Evolutionary conservation across 2,797 vertebrate genomes (phyloP), one percentile per base, ranked within the genome.

Genomic region (Hydrocynus forskahlii): DNA sequence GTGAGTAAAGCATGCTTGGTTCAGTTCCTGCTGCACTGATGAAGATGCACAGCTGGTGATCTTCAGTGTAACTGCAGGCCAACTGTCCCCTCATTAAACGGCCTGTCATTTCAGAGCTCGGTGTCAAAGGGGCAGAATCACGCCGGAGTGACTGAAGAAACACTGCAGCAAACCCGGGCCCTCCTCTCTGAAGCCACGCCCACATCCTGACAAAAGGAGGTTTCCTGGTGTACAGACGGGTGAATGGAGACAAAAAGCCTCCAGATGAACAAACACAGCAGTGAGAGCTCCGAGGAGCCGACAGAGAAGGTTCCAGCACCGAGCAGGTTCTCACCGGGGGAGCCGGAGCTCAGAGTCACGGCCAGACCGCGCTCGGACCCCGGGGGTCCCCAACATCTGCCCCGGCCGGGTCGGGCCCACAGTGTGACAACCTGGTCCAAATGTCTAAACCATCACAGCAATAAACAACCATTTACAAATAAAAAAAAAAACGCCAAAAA

Each of bases 251-350:
- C 73, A 54, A 79, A 38, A 74, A 67, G 19, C 59, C 59, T 71
- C 75, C 85, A 75, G 67, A 63, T 35, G 25, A 59, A 66, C 29
- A 59, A 85, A 54, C 45, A 80, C n/a, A 45, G 57, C 23, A 13
- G 19, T 54, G 35, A 8, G 45, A 62, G 64, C 73, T 69, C 75
- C 16, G 5, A n/a, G 17, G 64, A 76, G 19, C 43, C n/a, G 70
- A 82, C 76, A 78, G 85, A 85, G 75, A 72, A 60, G 16, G 75
- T 60, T n/a, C 23, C 82, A 79, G 52, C 54, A 59, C 43, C 50
- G 38, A 68, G 17, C 83, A 85, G 86, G 81, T 75, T 84, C 72
- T 83, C 73, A 82, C 79, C 25, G 76, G 79, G 63, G 76, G 79
- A 87, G 52, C 74, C 54, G 68, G 50, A 81, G 63, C 79, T 80